A percentile compares a stretch with the other conserved stretches of the same genome.
Evolutionary conservation across 64 coral and sea anemone species (phyloP).

Genomic region (Platygyra sinensis): DNA sequence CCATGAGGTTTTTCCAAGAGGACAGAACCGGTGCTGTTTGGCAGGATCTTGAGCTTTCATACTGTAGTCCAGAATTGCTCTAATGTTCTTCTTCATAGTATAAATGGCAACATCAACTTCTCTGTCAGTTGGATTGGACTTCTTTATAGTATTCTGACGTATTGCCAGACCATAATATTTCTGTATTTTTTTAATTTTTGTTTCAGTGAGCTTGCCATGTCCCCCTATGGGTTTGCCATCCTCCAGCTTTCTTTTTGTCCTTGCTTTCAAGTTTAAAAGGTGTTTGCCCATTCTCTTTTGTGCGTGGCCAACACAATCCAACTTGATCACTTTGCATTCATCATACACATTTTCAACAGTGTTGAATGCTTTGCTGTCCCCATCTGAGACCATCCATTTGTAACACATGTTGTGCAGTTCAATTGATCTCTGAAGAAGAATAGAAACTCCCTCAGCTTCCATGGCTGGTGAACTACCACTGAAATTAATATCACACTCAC

Average conservation of each 20-base stretch:
- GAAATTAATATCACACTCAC: conserved; percentile 28
- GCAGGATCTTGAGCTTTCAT: neutral
- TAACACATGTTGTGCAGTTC: conserved; percentile 10
- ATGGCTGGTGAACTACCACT: conserved; percentile 25
- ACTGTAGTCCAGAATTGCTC: conserved; percentile 54
- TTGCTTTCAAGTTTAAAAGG: conserved; percentile 15
- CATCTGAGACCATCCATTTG: conserved; percentile 28
- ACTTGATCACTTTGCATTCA: neutral
- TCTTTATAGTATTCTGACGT: conserved; percentile 53
- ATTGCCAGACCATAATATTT: conserved; percentile 65
- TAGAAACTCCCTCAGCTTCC: conserved; percentile 14
- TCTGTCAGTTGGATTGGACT: conserved; percentile 33
- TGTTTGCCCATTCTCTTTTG: conserved; percentile 38
- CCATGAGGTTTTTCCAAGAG: conserved; percentile 33
- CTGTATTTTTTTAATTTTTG: conserved; percentile 60
- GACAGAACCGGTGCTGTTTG: conserved; percentile 62
- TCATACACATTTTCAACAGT: conserved; percentile 11
- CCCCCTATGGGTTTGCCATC: conserved; percentile 17
- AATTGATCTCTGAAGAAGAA: neutral
- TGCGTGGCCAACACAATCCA: conserved; percentile 27
- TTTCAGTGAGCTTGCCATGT: neutral
- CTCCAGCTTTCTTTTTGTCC: conserved; percentile 13
- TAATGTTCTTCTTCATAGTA: conserved; percentile 68
- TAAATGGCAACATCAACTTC: conserved; percentile 64
- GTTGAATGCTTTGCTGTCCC: conserved; percentile 22